Evolutionary conservation across 2,797 vertebrate species (phyloP).

Genomic region (Chromobotia macracanthus): DNA sequence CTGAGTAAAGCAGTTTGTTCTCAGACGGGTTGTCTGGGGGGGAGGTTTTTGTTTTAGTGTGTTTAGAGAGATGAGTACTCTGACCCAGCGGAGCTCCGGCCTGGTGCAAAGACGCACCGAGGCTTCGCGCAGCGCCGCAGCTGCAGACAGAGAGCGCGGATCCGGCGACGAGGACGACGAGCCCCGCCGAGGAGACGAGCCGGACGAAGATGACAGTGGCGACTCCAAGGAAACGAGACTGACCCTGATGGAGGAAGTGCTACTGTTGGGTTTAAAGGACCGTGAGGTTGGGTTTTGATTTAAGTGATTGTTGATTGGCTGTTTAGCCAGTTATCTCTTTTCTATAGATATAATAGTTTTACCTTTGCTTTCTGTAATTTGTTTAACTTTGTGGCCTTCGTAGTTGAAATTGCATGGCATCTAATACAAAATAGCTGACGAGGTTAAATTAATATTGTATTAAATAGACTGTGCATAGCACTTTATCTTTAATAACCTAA

Average conservation of each 20-base stretch:
- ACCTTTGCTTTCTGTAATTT: too few species aligned
- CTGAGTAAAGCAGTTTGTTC: constrained; percentile 34
- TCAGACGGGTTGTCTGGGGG: constrained; percentile 63
- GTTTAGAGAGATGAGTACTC: constrained; percentile 83
- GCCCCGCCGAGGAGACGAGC: constrained; percentile 81
- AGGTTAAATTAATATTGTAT: too few species aligned
- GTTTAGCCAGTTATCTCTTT: too few species aligned
- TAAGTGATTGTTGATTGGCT: not conserved
- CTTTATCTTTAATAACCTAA: too few species aligned
- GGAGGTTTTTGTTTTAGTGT: constrained; percentile 48
- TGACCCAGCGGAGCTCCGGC: constrained; percentile 92
- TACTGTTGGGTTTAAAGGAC: constrained; percentile 93
- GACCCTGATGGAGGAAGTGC: constrained; percentile 94
- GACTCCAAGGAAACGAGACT: constrained; percentile 94
- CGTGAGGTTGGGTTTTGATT: constrained; percentile 80
- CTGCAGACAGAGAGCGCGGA: constrained; percentile 81
- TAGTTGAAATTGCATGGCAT: too few species aligned
- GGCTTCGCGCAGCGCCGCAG: constrained; percentile 84
- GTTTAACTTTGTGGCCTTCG: too few species aligned
- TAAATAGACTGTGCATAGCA: too few species aligned
- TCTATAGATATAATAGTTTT: too few species aligned
- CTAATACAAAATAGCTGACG: too few species aligned
- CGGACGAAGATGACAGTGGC: constrained; percentile 84
- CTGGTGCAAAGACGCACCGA: constrained; percentile 94
- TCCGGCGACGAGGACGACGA: constrained; percentile 80